Base-by-base conservation (phyloP, 2,797 vertebrate species). In the Arnoldichthys spilopterus region DNA sequence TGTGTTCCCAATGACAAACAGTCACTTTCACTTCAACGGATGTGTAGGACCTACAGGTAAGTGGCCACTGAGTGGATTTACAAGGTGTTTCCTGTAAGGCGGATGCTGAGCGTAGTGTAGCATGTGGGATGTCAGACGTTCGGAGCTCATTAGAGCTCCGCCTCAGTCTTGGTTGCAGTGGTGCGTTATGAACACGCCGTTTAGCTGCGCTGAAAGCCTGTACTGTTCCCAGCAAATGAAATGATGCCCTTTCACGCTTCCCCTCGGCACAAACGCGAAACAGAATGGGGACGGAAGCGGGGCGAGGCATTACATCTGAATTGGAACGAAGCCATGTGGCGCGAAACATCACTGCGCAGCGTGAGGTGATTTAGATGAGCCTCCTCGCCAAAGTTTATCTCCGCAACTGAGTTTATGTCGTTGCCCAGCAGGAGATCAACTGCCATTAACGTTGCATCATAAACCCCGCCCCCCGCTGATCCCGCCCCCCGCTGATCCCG, bases 401-500 rank as follows among this genome's bases (percentile, higher is more conserved):
- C 62, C 9, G 37, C 28, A 53, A 53, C 5, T 22, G 28, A 74
- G 40, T 74, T 73, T 74, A 74, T 79, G 53, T 74, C 24, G 26
- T 68, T 53, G 16, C 54, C 71, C 53, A 32, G 37, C 71, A 74
- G 78, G 53, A 79, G 26, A 79, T 59, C 70, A 32, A 72, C 34
- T 79, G 62, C 53, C 62, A 59, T 79, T 73, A 73, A 64, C 40
- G 24, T 24, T 58, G 43, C 51, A 67, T 73, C 47, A 67, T 49
- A 63, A 63, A 51, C 4, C 56, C 12, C n/a, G n/a, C 43, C 51
- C 62, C 71, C 61, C 59, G 70, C 62, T 59, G 66, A 58, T 73
- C 53, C 37, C 12, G 13, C 18, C n/a, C 61, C 59, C 22, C 51
- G 59, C 66, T 40, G n/a, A n/a, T 37, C 28, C n/a, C n/a, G n/a